Percentiles rank a stretch among this genome's conserved stretches.
Evolutionary conservation across 2,888 invertebrate genomes (phyloP).

Genomic region (Diaphora mendica): DNA sequence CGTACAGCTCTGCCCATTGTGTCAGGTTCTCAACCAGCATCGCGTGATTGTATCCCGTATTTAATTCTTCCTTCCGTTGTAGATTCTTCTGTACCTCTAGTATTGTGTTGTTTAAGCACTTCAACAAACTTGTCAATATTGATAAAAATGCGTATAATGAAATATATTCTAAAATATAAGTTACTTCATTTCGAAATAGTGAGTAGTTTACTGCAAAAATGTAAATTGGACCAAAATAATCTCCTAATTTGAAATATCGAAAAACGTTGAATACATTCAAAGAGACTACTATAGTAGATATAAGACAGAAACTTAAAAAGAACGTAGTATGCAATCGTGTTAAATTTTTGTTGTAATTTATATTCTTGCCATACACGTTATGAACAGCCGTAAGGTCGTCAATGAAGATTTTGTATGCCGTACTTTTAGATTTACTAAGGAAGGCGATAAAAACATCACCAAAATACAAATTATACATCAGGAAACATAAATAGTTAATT

Average conservation of each 20-base stretch:
- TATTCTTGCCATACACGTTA: background rate
- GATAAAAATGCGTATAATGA: background rate
- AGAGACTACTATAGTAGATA: background rate
- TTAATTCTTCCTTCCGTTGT: background rate
- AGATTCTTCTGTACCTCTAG: background rate
- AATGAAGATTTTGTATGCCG: background rate
- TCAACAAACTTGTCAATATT: background rate
- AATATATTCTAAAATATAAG: background rate
- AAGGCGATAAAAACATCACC: background rate
- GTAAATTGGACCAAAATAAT: background rate
- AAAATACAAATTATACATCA: background rate
- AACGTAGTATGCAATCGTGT: background rate
- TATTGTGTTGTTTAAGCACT: constrained; percentile 1
- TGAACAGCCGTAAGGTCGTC: background rate
- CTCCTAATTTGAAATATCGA: no score
- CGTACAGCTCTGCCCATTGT: constrained; percentile 2
- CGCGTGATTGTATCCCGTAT: background rate
- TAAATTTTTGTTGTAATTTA: background rate
- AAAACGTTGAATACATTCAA: background rate
- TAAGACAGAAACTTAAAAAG: background rate
- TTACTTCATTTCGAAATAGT: background rate
- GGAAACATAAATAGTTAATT: background rate
- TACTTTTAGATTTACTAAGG: background rate
- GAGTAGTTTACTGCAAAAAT: background rate
- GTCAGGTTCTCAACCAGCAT: background rate